Base-by-base conservation (phyloP, 2,888 invertebrate species). In the Podabrus alpinus region DNA sequence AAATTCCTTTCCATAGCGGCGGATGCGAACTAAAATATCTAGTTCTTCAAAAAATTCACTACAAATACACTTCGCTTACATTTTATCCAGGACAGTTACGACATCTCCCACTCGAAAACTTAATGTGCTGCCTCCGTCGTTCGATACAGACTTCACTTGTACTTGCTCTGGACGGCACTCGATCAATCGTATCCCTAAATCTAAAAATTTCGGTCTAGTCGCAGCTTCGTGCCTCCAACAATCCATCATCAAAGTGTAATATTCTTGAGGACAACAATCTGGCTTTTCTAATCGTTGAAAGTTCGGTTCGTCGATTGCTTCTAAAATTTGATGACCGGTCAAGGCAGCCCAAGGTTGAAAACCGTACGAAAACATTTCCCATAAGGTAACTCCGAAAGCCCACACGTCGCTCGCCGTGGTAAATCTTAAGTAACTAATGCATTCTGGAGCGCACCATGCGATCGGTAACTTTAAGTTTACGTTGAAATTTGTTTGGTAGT, bases 321-420 rank as follows among this genome's bases (percentile, higher is more conserved):
- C 97, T 5, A 99, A 88, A 80, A 99, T 99, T 88, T 98, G 97
- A 80, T 96, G 94, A 0, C 87, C 88, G 0, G 96, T 97, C 69
- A 97, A 90, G 0, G 97, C 97, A 0, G 96, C 95, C 99, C 99
- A 99, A 0, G 99, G 99, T 87, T 98, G 98, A 86, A 97, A 97
- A 1, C 99, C 99, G 85, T 98, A 99, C 0, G 97, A 97, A 87
- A 99, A 99, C 96, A 99, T 97, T 88, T 99, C 99, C 99, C 99
- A 99, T 0, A 99, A 89, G n/a, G 98, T 97, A 0, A 98, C 88
- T 3, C 96, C 99, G 86, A 94, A 99, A 0, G 99, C 97, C 99
- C 99, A 99, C 0, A 98, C 97, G 85, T 99, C 99, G 73, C 97
- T 97, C 7, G 98, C 94, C 9, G 97, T 96, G 1, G 99, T 99